phyloP scores from a whole-genome alignment of 2,888 invertebrate genomes.

The Rhagonycha lutea region DNA sequence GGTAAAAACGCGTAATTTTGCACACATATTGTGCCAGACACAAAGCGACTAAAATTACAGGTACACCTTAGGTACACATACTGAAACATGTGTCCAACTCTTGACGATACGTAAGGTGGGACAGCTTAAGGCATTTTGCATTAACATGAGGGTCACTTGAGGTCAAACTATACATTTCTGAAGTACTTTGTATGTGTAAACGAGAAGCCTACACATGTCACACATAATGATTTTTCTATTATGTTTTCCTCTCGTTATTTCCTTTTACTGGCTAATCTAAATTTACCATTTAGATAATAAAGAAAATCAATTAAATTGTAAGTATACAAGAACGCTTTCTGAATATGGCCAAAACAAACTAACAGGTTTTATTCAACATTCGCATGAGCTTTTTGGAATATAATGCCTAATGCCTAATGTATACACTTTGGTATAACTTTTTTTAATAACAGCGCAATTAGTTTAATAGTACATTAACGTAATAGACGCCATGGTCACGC shows the following conservation, averaged over 20 bases:
- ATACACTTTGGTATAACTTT: background rate
- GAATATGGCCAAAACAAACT: background rate
- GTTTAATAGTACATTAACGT: background rate
- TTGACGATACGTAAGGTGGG: slow-evolving; percentile 33
- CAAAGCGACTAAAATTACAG: slow-evolving; percentile 6
- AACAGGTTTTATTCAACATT: background rate
- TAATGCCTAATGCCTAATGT: background rate
- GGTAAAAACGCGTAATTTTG: background rate
- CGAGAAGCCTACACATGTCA: slow-evolving; percentile 28
- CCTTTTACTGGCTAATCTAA: background rate
- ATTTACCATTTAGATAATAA: background rate
- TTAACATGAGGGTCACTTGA: slow-evolving; percentile 39
- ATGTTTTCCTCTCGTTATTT: background rate
- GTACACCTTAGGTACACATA: slow-evolving; percentile 1
- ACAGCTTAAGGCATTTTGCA: slow-evolving; percentile 34
- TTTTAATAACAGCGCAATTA: background rate
- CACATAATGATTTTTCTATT: slow-evolving; percentile 12
- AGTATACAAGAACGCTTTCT: background rate
- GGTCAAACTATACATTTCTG: slow-evolving; percentile 31
- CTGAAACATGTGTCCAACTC: slow-evolving; percentile 32
- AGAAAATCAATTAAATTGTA: background rate
- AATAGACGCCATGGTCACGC: background rate
- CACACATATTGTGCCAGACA: background rate
- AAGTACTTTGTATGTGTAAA: slow-evolving; percentile 17
- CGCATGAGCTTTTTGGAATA: background rate